These are phyloP conservation scores for Scaptomyza hsui DNA, from an alignment of 1,140 invertebrate species.

Conservation along the genomic window DNA sequence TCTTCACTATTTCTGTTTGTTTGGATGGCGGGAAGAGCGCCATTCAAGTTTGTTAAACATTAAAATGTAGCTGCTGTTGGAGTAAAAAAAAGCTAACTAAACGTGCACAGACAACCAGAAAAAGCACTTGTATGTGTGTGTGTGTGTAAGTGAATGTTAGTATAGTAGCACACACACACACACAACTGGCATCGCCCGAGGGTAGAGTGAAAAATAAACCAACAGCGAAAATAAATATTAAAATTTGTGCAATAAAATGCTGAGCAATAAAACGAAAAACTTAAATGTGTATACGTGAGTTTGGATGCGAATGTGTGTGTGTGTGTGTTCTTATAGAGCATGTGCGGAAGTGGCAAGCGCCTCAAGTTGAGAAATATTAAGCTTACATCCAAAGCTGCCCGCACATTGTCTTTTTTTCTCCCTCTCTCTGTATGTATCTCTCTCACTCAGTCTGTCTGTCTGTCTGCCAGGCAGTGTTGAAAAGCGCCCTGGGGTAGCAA, in stretches of 20 bases:
- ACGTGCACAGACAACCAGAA: constrained; percentile 47
- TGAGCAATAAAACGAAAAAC: constrained; percentile 70
- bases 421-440: background rate
- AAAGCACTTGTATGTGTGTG: background rate
- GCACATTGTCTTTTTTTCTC: background rate
- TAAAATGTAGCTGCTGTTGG: constrained; percentile 62
- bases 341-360: constrained; percentile 72
- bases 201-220: constrained; percentile 71
- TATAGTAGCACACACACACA: constrained; percentile 1
- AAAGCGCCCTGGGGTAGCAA: constrained; percentile 50
- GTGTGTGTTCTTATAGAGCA: constrained; percentile 62
- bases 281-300: constrained; percentile 10
- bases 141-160: constrained; percentile 17
- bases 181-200: constrained; percentile 34
- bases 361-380: constrained; percentile 68
- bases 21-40: constrained; percentile 48
- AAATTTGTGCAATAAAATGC: constrained; percentile 79
- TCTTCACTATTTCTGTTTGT: constrained; percentile 50
- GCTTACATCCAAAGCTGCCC: constrained; percentile 28
- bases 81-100: constrained; percentile 74
- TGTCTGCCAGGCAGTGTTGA: constrained; percentile 56
- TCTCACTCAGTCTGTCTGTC: constrained; percentile 11
- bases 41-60: constrained; percentile 75
- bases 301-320: constrained; percentile 8
- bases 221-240: constrained; percentile 75